Evolutionary conservation across 2,113 vertebrate genomes (phyloP).

Genomic region (Lampris incognitus): DNA sequence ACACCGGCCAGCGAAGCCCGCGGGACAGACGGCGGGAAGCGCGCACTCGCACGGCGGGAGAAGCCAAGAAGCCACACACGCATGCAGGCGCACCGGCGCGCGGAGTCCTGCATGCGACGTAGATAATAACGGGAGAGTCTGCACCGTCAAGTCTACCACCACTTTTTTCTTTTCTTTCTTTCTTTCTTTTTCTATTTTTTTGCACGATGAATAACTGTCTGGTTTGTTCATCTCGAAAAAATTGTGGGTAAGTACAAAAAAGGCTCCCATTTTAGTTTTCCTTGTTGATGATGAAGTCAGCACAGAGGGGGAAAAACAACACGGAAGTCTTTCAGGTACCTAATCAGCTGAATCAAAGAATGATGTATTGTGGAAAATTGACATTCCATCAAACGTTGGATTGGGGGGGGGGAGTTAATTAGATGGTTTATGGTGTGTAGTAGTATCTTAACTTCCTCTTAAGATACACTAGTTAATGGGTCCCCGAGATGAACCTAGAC

Average conservation of each 20-base stretch:
- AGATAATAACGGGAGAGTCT: not conserved
- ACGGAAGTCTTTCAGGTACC: no score
- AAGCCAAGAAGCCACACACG: conserved; percentile 25
- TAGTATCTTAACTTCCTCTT: not conserved
- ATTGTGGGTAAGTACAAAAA: no score
- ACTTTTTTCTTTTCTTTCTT: not conserved
- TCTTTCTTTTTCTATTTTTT: conserved; percentile 5
- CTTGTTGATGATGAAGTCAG: no score
- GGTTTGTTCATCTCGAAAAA: no score
- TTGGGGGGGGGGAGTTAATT: no score
- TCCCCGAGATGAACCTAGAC: conserved; percentile 42
- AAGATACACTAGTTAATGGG: conserved; percentile 30
- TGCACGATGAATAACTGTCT: no score
- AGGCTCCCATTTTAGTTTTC: no score
- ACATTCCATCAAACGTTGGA: no score
- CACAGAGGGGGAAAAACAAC: no score
- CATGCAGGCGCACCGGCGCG: conserved; percentile 12
- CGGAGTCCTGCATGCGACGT: conserved; percentile 43
- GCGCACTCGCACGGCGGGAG: conserved; percentile 21
- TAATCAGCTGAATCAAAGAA: no score
- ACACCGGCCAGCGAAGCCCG: conserved; percentile 48
- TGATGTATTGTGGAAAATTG: no score
- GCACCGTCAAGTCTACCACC: not conserved
- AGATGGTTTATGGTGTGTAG: no score
- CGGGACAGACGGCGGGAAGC: conserved; percentile 29